Evolutionary conservation across 1,140 invertebrate species (phyloP).

Genomic region (Drosophila obscura): DNA sequence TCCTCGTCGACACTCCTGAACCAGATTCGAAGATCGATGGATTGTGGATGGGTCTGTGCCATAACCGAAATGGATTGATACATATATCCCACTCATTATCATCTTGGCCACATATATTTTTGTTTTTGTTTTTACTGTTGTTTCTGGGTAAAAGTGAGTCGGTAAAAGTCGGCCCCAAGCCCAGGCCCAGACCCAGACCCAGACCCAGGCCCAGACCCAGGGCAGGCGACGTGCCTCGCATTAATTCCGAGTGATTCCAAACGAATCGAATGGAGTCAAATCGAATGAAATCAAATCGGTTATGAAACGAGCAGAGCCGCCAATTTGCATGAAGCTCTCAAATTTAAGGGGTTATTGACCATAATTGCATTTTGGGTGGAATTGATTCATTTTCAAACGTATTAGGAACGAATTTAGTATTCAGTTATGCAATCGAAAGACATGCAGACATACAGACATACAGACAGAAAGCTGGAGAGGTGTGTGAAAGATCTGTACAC

Average conservation of each 20-base stretch:
- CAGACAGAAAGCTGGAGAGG: too few relatives aligned
- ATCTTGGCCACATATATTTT: conserved; percentile 24
- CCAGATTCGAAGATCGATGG: too few relatives aligned
- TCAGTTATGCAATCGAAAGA: conserved; percentile 32
- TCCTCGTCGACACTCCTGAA: not conserved
- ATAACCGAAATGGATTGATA: conserved; percentile 9
- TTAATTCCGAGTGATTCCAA: conserved; percentile 28
- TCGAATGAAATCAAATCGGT: conserved; percentile 3
- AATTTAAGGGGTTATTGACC: conserved; percentile 76
- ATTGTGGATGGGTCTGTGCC: not conserved
- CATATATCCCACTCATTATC: not conserved
- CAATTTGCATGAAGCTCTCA: conserved; percentile 36
- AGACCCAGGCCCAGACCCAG: too few relatives aligned
- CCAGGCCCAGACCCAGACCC: too few relatives aligned
- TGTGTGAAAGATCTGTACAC: too few relatives aligned
- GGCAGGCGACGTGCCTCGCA: conserved; percentile 41
- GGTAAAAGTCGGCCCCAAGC: conserved; percentile 49
- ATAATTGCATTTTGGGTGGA: conserved; percentile 63
- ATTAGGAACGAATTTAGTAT: conserved; percentile 18
- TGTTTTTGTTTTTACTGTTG: too few relatives aligned
- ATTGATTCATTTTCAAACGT: conserved; percentile 29
- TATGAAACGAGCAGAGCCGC: conserved; percentile 44
- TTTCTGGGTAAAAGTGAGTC: too few relatives aligned
- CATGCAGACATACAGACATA: not conserved
- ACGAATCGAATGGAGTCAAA: too few relatives aligned